These are phyloP conservation scores for Sitophilus oryzae DNA, from an alignment of 1,140 invertebrate species.

Conservation along the genomic window DNA sequence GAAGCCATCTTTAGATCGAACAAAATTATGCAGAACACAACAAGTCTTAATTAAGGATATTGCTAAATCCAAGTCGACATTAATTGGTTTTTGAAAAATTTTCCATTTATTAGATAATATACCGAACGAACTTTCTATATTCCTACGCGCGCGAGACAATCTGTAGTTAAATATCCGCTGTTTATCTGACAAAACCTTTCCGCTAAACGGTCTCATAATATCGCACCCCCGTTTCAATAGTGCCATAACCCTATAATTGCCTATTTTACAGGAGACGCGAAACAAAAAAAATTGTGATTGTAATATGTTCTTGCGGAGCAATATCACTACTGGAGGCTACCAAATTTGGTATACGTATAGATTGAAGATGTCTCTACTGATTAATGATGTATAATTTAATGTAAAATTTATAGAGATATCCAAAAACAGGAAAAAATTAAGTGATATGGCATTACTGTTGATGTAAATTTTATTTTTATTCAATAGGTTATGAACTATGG, in stretches of 20 bases:
- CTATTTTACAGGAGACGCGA: not conserved
- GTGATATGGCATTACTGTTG: too few relatives aligned
- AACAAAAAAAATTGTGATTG: too few relatives aligned
- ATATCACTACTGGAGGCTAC: not conserved
- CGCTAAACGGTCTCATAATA: conserved; percentile 5
- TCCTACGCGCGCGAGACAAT: conserved; percentile 1
- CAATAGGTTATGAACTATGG: too few relatives aligned
- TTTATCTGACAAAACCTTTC: not conserved
- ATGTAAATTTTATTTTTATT: too few relatives aligned
- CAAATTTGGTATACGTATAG: not conserved
- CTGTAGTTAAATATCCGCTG: too few relatives aligned
- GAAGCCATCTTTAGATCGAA: conserved; percentile 3
- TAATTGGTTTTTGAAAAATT: conserved; percentile 5
- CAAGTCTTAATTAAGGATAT: conserved; percentile 11
- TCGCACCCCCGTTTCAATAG: too few relatives aligned
- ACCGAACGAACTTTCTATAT: not conserved
- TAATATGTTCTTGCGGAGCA: not conserved
- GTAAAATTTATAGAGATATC: too few relatives aligned
- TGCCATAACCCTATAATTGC: not conserved
- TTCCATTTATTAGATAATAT: not conserved
- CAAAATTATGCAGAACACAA: conserved; percentile 10
- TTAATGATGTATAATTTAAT: not conserved
- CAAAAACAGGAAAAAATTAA: too few relatives aligned
- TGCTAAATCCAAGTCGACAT: conserved; percentile 12
- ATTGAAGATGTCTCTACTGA: not conserved